Evolutionary conservation across 2,888 invertebrate species (phyloP).

Genomic region (Patella caerulea): DNA sequence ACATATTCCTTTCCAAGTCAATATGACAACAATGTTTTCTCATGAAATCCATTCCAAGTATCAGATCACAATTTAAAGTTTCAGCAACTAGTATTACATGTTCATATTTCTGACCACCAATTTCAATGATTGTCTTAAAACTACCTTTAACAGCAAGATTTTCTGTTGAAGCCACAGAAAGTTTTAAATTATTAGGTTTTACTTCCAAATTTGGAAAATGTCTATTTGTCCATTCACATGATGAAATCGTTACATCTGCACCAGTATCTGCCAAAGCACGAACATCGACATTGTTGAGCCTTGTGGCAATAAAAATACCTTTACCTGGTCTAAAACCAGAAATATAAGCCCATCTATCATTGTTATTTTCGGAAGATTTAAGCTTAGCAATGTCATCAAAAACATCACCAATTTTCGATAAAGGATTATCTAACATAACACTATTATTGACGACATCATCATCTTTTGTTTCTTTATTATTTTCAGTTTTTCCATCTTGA

Average conservation of each 20-base stretch:
- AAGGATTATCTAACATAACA: too few species aligned
- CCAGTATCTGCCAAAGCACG: constrained; percentile 2
- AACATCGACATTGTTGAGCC: neutral
- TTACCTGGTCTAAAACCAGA: neutral
- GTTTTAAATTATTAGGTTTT: neutral
- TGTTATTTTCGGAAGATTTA: too few species aligned
- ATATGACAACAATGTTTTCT: constrained; percentile 6
- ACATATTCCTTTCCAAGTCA: neutral
- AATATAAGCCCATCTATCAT: too few species aligned
- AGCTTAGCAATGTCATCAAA: too few species aligned
- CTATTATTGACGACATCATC: too few species aligned
- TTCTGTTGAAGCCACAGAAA: neutral
- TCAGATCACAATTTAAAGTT: neutral
- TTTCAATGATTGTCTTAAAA: neutral
- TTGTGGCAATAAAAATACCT: neutral
- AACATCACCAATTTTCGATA: too few species aligned
- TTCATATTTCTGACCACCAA: neutral
- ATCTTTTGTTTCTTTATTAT: too few species aligned
- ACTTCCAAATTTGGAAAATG: neutral
- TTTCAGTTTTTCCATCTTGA: too few species aligned
- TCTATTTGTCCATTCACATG: neutral
- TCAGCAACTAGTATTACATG: neutral
- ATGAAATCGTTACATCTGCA: neutral
- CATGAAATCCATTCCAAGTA: neutral
- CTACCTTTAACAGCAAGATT: neutral